Evolutionary conservation across 2,113 vertebrate genomes (phyloP).

Genomic region (Nicator chloris): DNA sequence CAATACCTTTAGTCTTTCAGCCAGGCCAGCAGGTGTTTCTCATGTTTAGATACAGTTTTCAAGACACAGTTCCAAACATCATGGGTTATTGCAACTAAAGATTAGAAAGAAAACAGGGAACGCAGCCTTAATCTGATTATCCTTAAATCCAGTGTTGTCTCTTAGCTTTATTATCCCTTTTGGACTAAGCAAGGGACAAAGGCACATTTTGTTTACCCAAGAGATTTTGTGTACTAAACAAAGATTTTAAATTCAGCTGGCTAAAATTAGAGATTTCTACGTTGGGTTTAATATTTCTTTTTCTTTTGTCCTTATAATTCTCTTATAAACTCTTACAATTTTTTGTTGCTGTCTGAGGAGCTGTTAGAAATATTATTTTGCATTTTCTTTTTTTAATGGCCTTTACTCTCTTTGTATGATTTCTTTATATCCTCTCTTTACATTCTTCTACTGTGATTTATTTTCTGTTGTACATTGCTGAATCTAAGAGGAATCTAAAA

Average conservation of each 20-base stretch:
- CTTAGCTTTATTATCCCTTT: not conserved
- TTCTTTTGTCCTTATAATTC: not conserved
- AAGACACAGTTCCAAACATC: not conserved
- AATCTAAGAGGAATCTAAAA: not conserved
- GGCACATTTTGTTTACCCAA: not conserved
- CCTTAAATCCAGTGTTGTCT: conserved; percentile 10
- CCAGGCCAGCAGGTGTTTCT: not conserved
- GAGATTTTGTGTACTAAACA: conserved; percentile 18
- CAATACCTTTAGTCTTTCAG: not conserved
- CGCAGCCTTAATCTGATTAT: not conserved
- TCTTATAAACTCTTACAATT: not conserved
- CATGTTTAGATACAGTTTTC: not conserved
- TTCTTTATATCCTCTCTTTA: not conserved
- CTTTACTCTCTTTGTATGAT: not conserved
- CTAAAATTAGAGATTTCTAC: not conserved
- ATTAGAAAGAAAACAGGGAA: not conserved
- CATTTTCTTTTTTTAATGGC: not conserved
- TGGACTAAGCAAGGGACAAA: not conserved
- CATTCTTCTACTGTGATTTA: not conserved
- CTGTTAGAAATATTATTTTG: not conserved
- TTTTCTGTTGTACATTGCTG: not conserved
- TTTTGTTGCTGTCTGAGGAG: not conserved
- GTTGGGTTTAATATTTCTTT: not conserved
- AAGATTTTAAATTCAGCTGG: not conserved
- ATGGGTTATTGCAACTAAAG: not conserved